Evolutionary conservation across 1,140 invertebrate species (phyloP), one percentile per base, ranked within the genome.

Genomic region (Pseudomyrmex sp.): DNA sequence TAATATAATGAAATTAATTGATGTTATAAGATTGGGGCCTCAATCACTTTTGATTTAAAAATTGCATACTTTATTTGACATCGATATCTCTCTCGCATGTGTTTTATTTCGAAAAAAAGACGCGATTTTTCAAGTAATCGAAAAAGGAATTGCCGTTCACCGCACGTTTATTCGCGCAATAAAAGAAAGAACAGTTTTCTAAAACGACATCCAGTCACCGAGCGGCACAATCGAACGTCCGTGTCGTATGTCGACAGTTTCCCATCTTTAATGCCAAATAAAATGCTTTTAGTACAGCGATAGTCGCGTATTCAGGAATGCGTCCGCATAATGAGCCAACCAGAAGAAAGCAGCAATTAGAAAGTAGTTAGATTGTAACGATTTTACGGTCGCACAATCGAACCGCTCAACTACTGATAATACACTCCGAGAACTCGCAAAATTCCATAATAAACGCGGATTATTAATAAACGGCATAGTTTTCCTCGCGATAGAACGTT

Each of bases 331-430:
- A 46, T 76, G 56, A 23, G 23, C 23, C 26, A 48, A 58, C 56
- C 46, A 20, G 62, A 80, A 50, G 76, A 80, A 80, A 80, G 76
- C 54, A 59, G 56, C 66, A 80, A 80, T 80, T 80, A 80, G 76
- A 80, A 80, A 80, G 76, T 35, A 58, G 62, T 69, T 58, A 48
- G 12, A 79, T 72, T 80, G 76, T 80, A 56, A 70, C 66, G 48
- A 80, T 80, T 79, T 69, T 46, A 70, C 50, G 13, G 23, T 10
- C 1, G 8, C 44, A 44, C 44, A 35, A 5, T 59, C 35, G 35
- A 70, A 70, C 58, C 15, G 44, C 12, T 18, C 46, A 54, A 54
- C 26, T 18, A 2, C 2, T 35, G 13, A 2, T n/a, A 12, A 48
- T 12, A n/a, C 1, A 54, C 2, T 26, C 26, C 26, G 26, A 35